Evolutionary conservation across 2,888 invertebrate species (phyloP).

Genomic region (Ornithoptera priamus): DNA sequence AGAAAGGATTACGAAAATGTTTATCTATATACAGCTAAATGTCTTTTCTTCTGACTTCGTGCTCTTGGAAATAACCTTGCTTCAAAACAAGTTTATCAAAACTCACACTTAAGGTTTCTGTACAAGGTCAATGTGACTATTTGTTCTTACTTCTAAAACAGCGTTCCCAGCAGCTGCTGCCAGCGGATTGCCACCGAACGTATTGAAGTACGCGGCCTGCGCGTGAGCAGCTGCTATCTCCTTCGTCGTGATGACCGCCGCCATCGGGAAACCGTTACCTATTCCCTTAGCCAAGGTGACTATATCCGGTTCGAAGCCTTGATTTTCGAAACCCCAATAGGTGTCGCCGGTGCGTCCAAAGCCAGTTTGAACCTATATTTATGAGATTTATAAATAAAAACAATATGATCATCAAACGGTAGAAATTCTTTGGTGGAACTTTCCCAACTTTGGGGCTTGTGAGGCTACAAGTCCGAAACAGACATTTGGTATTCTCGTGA

Average conservation of each 20-base stretch:
- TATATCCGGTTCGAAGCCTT: slow-evolving; percentile 93
- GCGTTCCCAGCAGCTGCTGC: slow-evolving; percentile 92
- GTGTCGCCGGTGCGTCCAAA: slow-evolving; percentile 96
- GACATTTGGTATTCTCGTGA: not conserved
- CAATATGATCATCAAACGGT: too few species aligned
- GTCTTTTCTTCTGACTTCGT: too few species aligned
- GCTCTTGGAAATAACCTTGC: too few species aligned
- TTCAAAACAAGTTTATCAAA: too few species aligned
- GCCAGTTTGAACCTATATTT: slow-evolving; percentile 92
- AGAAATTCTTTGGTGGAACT: too few species aligned
- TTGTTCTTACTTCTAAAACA: slow-evolving; percentile 89
- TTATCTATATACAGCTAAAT: too few species aligned
- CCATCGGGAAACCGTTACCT: slow-evolving; percentile 97
- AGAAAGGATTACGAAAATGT: too few species aligned
- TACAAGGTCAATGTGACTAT: too few species aligned
- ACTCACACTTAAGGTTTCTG: too few species aligned
- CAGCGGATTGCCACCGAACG: slow-evolving; percentile 97
- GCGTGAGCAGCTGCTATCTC: slow-evolving; percentile 90
- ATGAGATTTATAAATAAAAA: slow-evolving; percentile 1
- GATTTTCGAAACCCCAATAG: slow-evolving; percentile 97
- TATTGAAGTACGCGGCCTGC: slow-evolving; percentile 93
- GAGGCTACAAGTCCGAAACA: too few species aligned
- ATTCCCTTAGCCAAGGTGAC: slow-evolving; percentile 97
- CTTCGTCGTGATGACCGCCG: slow-evolving; percentile 95
- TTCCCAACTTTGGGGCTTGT: too few species aligned